Evolutionary conservation across 2,797 vertebrate genomes (phyloP).

Genomic region (Polyboroides typus): DNA sequence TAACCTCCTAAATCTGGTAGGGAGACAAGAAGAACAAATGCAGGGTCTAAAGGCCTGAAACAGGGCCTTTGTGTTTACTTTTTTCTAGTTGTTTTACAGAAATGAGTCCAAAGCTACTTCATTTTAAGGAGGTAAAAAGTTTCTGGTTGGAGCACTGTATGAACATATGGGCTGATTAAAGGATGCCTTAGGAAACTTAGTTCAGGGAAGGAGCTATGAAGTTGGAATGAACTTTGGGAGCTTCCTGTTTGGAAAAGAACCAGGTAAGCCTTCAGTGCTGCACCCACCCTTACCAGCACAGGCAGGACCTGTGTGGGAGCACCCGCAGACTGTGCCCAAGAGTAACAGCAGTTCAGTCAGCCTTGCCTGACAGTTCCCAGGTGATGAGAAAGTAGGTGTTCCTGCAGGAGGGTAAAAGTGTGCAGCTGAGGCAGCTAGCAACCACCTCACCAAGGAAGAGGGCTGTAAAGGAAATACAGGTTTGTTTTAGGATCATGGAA

Average conservation of each 20-base stretch:
- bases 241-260: neutral
- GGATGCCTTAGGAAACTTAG: neutral
- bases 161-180: neutral
- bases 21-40: neutral
- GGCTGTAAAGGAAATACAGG: neutral
- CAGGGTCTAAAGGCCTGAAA: neutral
- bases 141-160: neutral
- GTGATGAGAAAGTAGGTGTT: neutral
- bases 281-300: neutral
- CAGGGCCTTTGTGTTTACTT: neutral
- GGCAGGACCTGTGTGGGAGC: neutral
- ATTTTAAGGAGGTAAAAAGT: neutral
- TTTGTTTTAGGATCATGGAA: neutral
- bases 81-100: neutral
- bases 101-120: neutral
- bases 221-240: neutral
- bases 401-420: neutral
- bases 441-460: neutral
- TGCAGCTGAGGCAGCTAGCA: neutral
- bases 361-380: neutral
- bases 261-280: neutral
- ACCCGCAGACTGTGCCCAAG: accelerated
- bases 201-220: neutral
- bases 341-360: neutral
- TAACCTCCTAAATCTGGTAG: neutral